Evolutionary conservation across 2,797 vertebrate genomes (phyloP).

Genomic region (Rhabdophis nuchalis): DNA sequence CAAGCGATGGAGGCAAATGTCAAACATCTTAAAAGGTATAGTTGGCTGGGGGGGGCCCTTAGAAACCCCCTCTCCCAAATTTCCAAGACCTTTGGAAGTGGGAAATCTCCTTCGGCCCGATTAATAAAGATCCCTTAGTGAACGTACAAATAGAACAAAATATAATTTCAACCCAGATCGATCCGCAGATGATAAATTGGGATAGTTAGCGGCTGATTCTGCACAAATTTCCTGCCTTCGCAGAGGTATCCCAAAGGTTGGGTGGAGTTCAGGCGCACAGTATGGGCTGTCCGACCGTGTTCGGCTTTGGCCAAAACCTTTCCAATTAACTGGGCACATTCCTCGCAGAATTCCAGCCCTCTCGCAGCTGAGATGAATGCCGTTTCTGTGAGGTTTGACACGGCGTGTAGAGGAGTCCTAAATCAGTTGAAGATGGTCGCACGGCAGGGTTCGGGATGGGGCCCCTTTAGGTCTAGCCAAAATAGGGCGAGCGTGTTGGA

Average conservation of each 20-base stretch:
- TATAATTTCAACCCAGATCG: constrained; percentile 58
- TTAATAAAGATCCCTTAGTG: constrained; percentile 63
- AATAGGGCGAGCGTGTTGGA: background rate
- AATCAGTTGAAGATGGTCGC: constrained; percentile 11
- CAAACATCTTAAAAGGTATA: constrained; percentile 49
- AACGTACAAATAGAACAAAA: constrained; percentile 44
- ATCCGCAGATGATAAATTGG: constrained; percentile 83
- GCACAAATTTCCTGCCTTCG: constrained; percentile 89
- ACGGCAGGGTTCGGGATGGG: background rate
- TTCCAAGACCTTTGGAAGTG: background rate
- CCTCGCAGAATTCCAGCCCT: constrained; percentile 68
- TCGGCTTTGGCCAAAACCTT: constrained; percentile 78
- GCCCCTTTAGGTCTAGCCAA: background rate
- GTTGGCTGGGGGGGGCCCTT: background rate
- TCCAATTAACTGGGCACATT: constrained; percentile 84
- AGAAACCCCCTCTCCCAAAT: background rate
- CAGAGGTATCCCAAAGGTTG: constrained; percentile 87
- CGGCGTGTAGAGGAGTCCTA: constrained; percentile 16
- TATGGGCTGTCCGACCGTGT: constrained; percentile 81
- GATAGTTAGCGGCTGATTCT: constrained; percentile 81
- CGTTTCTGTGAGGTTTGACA: constrained; percentile 58
- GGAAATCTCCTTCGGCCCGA: constrained; percentile 2
- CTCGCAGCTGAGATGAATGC: constrained; percentile 56
- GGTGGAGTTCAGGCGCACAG: constrained; percentile 90
- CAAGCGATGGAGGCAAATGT: constrained; percentile 65